phyloP scores from a whole-genome alignment of 2,888 invertebrate species.

The Rhodophaea formosa region DNA sequence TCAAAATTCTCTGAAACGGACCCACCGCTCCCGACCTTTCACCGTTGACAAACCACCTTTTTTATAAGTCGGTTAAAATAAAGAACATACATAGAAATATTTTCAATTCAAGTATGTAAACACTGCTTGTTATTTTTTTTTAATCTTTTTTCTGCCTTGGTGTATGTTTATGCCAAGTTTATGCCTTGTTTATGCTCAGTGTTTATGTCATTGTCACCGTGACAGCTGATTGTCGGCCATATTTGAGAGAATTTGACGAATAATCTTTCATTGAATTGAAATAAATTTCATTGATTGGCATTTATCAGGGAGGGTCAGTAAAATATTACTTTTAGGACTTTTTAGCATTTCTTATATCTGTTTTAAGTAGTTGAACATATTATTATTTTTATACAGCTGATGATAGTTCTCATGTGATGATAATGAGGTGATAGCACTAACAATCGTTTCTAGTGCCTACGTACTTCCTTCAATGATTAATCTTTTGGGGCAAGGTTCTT shows the following conservation, averaged over 20 bases:
- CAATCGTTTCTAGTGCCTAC: conserved; percentile 69
- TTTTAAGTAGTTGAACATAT: background rate
- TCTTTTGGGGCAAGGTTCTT: conserved; percentile 72
- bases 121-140: background rate
- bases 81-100: too few relatives aligned
- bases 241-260: conserved; percentile 46
- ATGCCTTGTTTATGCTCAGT: too few relatives aligned
- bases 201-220: conserved; percentile 2
- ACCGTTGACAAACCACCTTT: too few relatives aligned
- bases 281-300: background rate
- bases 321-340: background rate
- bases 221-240: conserved; percentile 32
- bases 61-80: too few relatives aligned
- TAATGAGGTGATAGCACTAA: conserved; percentile 55
- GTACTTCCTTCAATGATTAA: conserved; percentile 73
- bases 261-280: conserved; percentile 25
- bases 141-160: background rate
- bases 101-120: background rate
- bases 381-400: background rate
- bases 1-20: too few relatives aligned
- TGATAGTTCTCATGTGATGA: conserved; percentile 15
- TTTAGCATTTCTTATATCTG: background rate
- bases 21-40: too few relatives aligned
- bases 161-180: too few relatives aligned
- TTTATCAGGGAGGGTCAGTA: background rate